These are phyloP conservation scores for Tridacna crocea DNA, from an alignment of 2,888 invertebrate species.

Conservation along the genomic window DNA sequence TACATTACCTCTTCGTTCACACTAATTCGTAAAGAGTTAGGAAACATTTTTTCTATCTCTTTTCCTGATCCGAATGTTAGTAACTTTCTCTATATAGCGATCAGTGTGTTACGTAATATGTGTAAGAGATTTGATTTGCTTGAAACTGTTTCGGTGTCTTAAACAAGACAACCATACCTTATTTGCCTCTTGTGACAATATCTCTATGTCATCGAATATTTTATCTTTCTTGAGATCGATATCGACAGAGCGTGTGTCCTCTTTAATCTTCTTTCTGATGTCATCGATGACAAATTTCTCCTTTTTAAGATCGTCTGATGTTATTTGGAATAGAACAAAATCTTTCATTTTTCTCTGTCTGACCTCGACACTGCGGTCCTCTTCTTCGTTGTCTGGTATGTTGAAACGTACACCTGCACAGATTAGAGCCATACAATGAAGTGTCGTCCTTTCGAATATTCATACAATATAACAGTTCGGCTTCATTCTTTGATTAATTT, in stretches of 20 bases:
- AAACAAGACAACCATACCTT: background rate
- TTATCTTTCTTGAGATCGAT: conserved; percentile 32
- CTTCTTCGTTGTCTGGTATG: background rate
- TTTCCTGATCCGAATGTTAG: no score
- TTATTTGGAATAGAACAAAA: conserved; percentile 46
- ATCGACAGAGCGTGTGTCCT: conserved; percentile 1
- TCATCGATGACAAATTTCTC: conserved; percentile 12
- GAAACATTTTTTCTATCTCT: no score
- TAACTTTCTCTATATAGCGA: no score
- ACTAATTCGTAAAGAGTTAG: no score
- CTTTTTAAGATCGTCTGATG: conserved; percentile 32
- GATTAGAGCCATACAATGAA: background rate
- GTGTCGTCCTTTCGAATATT: no score
- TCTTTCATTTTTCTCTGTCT: conserved; percentile 29
- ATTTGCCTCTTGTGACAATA: background rate
- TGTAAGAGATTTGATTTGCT: no score
- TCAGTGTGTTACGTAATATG: no score
- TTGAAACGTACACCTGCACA: conserved; percentile 31
- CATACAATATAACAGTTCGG: no score
- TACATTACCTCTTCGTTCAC: no score
- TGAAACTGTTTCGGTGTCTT: no score
- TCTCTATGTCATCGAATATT: conserved; percentile 6
- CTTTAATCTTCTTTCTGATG: conserved; percentile 30
- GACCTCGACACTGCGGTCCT: background rate
- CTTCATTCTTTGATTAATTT: no score